Conservation (phyloP, 2,113 vertebrate genomes). For the Phyllopteryx taeniolatus region DNA sequence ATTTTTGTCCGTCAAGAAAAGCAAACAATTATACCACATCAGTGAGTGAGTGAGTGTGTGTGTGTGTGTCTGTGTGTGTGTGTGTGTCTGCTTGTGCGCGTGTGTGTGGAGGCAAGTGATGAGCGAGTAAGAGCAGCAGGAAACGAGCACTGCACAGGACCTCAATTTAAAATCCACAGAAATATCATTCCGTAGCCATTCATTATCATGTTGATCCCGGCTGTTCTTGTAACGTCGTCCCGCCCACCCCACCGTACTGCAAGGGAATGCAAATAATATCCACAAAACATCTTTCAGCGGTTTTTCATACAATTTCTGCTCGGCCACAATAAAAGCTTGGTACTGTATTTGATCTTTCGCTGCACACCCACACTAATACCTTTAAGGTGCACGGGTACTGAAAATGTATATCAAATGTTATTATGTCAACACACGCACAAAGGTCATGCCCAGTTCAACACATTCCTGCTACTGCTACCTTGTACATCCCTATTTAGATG, state of each 20-base stretch:
- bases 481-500: not conserved
- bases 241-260: slow-evolving; percentile 16
- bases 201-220: slow-evolving; percentile 26
- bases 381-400: slow-evolving; percentile 5
- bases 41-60: slow-evolving; percentile 40
- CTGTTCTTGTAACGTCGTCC: not conserved
- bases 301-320: slow-evolving; percentile 66
- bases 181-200: slow-evolving; percentile 27
- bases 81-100: slow-evolving; percentile 6
- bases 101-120: not conserved
- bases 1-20: slow-evolving; percentile 67
- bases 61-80: not conserved
- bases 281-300: slow-evolving; percentile 70
- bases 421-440: slow-evolving; percentile 13
- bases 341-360: slow-evolving; percentile 46
- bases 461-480: not conserved
- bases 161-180: slow-evolving; percentile 27
- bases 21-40: slow-evolving; percentile 65
- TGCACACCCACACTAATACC: slow-evolving; percentile 6
- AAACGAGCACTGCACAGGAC: slow-evolving; percentile 42
- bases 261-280: slow-evolving; percentile 60
- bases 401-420: slow-evolving; percentile 8
- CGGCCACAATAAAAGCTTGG: slow-evolving; percentile 56
- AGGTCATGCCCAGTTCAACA: slow-evolving; percentile 17
- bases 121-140: not conserved